Evolutionary conservation across 2,797 vertebrate genomes (phyloP), one percentile per base, ranked within the genome.

Genomic region (Halcyon badia): DNA sequence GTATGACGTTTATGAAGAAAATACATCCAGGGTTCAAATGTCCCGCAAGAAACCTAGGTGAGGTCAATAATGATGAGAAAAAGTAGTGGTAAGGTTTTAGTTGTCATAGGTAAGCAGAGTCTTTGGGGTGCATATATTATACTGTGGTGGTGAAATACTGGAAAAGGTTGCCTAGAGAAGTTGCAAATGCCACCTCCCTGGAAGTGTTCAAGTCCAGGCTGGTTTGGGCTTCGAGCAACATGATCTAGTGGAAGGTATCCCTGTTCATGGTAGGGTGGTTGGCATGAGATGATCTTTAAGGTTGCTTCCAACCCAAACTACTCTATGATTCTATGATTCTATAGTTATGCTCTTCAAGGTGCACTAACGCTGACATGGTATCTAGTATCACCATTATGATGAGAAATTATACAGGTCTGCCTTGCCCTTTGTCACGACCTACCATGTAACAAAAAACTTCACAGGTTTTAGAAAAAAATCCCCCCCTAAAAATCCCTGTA

Each of bases 401-500:
- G 28, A 77, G 49, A 87, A 65, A 49, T 2, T 52, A 2, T 8
- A 22, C 2, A 51, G 7, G 4, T 73, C 37, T 77, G 11, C 9
- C 19, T 83, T 80, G 44, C 4, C 2, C 3, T 17, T 24, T 71
- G 22, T 42, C 4, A 13, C 30, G 30, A 61, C 26, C 31, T 82
- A 30, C 10, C 6, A 46, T 17, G 28, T 75, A 41, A 86, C 26
- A 68, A 66, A 71, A 79, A 46, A 1, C 4, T 37, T 26, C 17
- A 42, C 10, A 10, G 3, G 1, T 56, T 84, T 52, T 25, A n/a
- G n/a, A 35, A 58, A 73, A 72, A 69, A 30, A 8, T 11, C 39
- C 33, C 20, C 21, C 37, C 16, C 20, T 6, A 11, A 15, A n/a
- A 75, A n/a, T 0, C 0, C 13, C 28, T n/a, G 4, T 25, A 21